Base-by-base conservation (phyloP, 2,888 invertebrate species). In the Asteroscopus sphinx region DNA sequence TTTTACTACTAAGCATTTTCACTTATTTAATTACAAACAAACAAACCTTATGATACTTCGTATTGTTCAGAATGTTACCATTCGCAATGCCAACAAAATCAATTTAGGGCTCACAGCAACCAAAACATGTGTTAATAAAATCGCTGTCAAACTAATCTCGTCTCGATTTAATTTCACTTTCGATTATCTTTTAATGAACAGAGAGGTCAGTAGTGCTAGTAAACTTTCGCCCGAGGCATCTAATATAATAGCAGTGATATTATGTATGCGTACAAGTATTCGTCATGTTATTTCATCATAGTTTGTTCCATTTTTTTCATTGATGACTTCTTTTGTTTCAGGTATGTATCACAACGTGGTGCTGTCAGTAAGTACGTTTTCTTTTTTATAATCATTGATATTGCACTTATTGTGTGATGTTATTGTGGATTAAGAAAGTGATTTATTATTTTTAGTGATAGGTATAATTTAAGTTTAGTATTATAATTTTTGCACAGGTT, bases 161-260 rank as follows among this genome's bases (percentile, higher is more conserved):
- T 73, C 76, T 79, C 79, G 88, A 90, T 89, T 91, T 90, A 88
- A 92, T 91, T 92, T 92, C 88, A 90, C 92, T 92, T 92, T 93
- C 90, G 86, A 88, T 92, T 88, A 87, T 87, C 81, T 84, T 85
- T 79, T 89, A 89, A 91, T 92, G 91, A 90, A 89, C 86, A 83
- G 86, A 80, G 87, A 85, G 92, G 92, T 92, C 92, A 90, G 83
- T 75, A 74, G 75, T 66, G 68, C 73, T 75, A 78, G 80, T 85
- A 85, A 80, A 89, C 92, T 92, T 92, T 92, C 91, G 92, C 89
- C 86, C 64, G 76, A 63, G 87, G 90, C 89, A 60, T 73, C 73
- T 78, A 79, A 76, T 87, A 82, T 87, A 86, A 89, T 87, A 82
- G 77, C 59, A 63, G 71, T 74, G 65, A n/a, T 81, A 76, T 84